These are phyloP conservation scores for Liparis tanakae DNA, from an alignment of 2,797 vertebrate species.

Conservation along the genomic window DNA sequence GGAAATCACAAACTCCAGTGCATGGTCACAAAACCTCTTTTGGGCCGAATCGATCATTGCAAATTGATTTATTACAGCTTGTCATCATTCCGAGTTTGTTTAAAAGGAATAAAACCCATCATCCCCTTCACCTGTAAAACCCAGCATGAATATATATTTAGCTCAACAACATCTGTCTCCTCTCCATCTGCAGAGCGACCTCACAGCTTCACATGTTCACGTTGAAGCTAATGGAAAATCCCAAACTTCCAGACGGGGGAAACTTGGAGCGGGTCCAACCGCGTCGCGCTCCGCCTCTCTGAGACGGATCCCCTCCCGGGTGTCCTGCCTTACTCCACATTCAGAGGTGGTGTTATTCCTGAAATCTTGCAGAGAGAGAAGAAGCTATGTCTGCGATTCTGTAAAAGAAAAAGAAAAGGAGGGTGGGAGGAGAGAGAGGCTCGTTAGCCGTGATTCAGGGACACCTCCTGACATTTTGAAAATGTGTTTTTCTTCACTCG, in stretches of 20 bases:
- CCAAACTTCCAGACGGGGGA: no score
- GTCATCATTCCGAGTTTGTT: slow-evolving; percentile 18
- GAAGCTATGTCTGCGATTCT: slow-evolving; percentile 17
- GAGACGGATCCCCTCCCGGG: slow-evolving; percentile 5
- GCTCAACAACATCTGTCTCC: neutral
- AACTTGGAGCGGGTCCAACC: no score
- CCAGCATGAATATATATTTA: neutral
- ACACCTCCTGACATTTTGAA: slow-evolving; percentile 44
- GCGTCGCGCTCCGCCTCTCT: no score
- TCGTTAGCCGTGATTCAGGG: slow-evolving; percentile 43
- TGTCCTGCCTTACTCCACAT: slow-evolving; percentile 31
- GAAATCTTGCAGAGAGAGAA: slow-evolving; percentile 12
- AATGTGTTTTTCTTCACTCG: slow-evolving; percentile 15
- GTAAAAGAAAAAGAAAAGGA: neutral
- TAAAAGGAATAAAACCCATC: neutral
- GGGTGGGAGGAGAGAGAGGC: slow-evolving; percentile 10
- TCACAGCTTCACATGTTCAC: no score
- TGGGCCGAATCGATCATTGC: neutral
- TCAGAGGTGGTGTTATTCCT: slow-evolving; percentile 12
- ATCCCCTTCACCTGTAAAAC: slow-evolving; percentile 1
- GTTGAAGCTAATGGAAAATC: no score
- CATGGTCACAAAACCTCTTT: neutral
- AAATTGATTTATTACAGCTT: slow-evolving; percentile 14
- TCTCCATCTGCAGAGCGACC: no score
- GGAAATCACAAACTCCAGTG: slow-evolving; percentile 3